A percentile compares a stretch with the other conserved stretches of the same genome.
Evolutionary conservation across 1,140 invertebrate genomes (phyloP).

Genomic region (Pachyrhynchus sulphureomaculatus): DNA sequence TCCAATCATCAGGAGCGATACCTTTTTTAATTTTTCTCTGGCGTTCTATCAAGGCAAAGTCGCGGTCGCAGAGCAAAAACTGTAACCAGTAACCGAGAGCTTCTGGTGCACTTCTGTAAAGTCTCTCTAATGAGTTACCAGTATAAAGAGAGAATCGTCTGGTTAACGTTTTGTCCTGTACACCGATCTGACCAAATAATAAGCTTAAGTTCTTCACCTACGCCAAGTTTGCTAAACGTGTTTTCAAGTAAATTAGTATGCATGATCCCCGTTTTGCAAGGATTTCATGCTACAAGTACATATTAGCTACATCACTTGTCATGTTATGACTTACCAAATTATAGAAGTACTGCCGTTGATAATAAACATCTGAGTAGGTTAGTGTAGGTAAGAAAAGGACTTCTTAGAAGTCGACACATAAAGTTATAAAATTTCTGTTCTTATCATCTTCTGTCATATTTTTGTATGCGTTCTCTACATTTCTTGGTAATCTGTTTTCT

Average conservation of each 20-base stretch:
- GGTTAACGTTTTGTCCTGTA: conserved; percentile 2
- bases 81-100: background rate
- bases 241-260: background rate
- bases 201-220: background rate
- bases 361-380: background rate
- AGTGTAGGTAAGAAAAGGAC: background rate
- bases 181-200: conserved; percentile 1
- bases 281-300: background rate
- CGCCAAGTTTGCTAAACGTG: background rate
- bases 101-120: conserved; percentile 3
- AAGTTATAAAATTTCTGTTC: background rate
- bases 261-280: background rate
- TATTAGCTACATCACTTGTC: background rate
- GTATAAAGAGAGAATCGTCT: background rate
- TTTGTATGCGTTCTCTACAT: background rate
- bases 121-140: background rate
- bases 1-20: background rate
- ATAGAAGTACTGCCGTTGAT: background rate
- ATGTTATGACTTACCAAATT: background rate
- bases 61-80: conserved; percentile 1
- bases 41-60: background rate
- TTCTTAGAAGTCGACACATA: background rate
- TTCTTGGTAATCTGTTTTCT: background rate
- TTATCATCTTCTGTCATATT: background rate
- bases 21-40: background rate